Evolutionary conservation across 2,113 vertebrate genomes (phyloP).

Genomic region (Xyrauchen texanus): DNA sequence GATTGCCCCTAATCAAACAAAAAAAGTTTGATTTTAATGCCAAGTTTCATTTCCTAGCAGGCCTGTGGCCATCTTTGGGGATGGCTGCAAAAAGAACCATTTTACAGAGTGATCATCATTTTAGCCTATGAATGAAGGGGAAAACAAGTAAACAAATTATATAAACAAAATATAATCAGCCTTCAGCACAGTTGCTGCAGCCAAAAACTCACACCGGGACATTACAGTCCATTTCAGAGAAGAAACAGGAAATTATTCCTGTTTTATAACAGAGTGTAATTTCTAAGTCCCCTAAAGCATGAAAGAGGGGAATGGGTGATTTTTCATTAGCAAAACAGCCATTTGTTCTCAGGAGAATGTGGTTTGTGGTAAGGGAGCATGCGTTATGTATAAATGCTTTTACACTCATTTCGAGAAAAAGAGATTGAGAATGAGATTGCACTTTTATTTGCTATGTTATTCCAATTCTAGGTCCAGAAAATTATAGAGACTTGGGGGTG

Average conservation of each 20-base stretch:
- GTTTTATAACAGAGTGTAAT: too few species aligned
- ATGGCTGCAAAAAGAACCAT: not conserved
- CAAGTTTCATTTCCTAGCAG: conserved; percentile 10
- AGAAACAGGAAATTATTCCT: conserved; percentile 8
- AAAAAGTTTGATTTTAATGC: conserved; percentile 8
- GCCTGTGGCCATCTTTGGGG: conserved; percentile 1
- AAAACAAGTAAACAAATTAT: conserved; percentile 1
- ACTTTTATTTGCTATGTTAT: not conserved
- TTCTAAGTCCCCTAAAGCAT: too few species aligned
- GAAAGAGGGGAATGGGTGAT: too few species aligned
- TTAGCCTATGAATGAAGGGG: conserved; percentile 25
- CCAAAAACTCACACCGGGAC: not conserved
- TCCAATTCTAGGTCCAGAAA: not conserved
- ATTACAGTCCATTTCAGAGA: not conserved
- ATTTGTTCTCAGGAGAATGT: too few species aligned
- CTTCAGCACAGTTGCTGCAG: not conserved
- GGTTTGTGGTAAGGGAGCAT: not conserved
- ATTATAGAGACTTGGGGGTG: too few species aligned
- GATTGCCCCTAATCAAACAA: conserved; percentile 5
- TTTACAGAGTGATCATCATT: conserved; percentile 28
- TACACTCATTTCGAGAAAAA: too few species aligned
- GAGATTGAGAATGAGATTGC: not conserved
- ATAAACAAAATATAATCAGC: too few species aligned
- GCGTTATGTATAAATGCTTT: too few species aligned
- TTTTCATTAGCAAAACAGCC: too few species aligned